These are phyloP conservation scores for Salmo trutta DNA, from an alignment of 2,797 vertebrate species.

Conservation along the genomic window DNA sequence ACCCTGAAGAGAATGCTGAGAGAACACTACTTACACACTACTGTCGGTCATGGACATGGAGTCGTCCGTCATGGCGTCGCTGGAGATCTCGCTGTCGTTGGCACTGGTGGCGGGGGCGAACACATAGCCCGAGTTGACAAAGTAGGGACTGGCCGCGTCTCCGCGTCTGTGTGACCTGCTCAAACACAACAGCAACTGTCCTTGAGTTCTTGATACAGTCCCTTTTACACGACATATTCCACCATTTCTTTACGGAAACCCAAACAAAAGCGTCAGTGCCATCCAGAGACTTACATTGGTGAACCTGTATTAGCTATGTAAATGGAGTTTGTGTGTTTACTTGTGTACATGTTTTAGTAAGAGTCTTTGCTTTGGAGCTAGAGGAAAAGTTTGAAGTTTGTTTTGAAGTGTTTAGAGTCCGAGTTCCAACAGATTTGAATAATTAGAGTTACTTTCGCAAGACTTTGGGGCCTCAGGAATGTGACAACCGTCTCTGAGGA, in stretches of 20 bases:
- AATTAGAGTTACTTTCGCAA: slow-evolving; percentile 67
- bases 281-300: not conserved
- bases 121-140: slow-evolving; percentile 88
- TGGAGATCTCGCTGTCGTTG: slow-evolving; percentile 94
- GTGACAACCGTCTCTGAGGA: slow-evolving; percentile 53
- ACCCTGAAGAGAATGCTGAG: not conserved
- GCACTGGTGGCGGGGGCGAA: slow-evolving; percentile 93
- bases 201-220: not conserved
- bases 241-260: not conserved
- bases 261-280: not conserved
- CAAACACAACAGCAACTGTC: slow-evolving; percentile 19
- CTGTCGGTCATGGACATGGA: slow-evolving; percentile 98
- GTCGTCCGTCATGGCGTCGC: slow-evolving; percentile 91
- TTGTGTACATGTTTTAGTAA: not conserved
- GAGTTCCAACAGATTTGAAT: slow-evolving; percentile 63
- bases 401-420: slow-evolving; percentile 36
- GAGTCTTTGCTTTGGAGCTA: slow-evolving; percentile 10
- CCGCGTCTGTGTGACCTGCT: slow-evolving; percentile 85
- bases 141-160: slow-evolving; percentile 86
- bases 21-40: slow-evolving; percentile 91
- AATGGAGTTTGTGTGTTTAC: not conserved
- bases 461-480: slow-evolving; percentile 67
- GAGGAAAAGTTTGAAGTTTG: slow-evolving; percentile 26
- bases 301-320: not conserved
- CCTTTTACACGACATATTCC: not conserved